Percentiles rank a stretch among this genome's conserved stretches.
Conservation (phyloP, 2,113 vertebrate species). For the Lycocorax pyrrhopterus region DNA sequence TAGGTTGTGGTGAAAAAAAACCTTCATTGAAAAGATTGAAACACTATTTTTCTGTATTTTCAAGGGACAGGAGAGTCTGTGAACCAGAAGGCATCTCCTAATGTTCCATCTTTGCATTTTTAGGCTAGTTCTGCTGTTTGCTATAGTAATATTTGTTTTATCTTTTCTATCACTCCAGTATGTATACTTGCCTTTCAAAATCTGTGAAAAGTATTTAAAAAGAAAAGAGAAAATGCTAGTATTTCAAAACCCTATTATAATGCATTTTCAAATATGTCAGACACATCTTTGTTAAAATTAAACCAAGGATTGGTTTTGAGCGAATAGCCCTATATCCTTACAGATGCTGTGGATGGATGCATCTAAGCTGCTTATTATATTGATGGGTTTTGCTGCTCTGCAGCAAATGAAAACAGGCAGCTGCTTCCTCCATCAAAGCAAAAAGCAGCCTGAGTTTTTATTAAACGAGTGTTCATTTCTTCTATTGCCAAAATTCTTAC, state of each 20-base stretch:
- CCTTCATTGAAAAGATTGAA: not conserved
- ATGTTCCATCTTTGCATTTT: constrained; percentile 42
- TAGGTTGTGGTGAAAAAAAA: not conserved
- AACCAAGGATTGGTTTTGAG: constrained; percentile 87
- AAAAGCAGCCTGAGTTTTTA: constrained; percentile 93
- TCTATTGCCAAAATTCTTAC: constrained; percentile 94
- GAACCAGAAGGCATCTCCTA: constrained; percentile 26
- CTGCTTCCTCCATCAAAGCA: constrained; percentile 93
- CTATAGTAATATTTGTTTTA: constrained; percentile 57
- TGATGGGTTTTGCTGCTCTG: constrained; percentile 89
- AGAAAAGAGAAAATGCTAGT: constrained; percentile 73
- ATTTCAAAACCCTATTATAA: constrained; percentile 77
- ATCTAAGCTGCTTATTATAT: constrained; percentile 99
- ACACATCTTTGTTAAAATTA: constrained; percentile 88
- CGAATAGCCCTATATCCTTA: constrained; percentile 85
- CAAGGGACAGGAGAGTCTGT: constrained; percentile 29
- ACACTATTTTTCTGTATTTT: constrained; percentile 17
- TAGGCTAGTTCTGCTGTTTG: constrained; percentile 50
- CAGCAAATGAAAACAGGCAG: constrained; percentile 86
- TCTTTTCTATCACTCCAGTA: constrained; percentile 56
- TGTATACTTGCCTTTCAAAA: constrained; percentile 68
- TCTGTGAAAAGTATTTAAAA: constrained; percentile 72
- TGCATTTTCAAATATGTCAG: constrained; percentile 82
- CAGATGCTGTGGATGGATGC: constrained; percentile 91
- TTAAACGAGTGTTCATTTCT: constrained; percentile 98